Evolutionary conservation across 1,140 invertebrate species (phyloP).

Genomic region (Aphaenogaster ashmeadi): DNA sequence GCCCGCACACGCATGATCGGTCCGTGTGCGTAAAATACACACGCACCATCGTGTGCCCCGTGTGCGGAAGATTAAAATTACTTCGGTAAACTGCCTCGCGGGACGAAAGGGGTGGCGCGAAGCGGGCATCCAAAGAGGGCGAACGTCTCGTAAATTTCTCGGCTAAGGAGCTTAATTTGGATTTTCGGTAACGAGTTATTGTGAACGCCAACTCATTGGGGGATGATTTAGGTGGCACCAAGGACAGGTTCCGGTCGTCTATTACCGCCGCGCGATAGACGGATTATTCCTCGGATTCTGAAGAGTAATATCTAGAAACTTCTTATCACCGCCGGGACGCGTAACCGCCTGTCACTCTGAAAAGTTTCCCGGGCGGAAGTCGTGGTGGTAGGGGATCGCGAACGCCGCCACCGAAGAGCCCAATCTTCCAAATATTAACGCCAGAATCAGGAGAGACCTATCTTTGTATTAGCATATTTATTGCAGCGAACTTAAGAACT

Average conservation of each 20-base stretch:
- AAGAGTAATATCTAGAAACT: conserved; percentile 67
- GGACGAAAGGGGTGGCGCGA: conserved; percentile 57
- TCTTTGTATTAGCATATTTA: conserved; percentile 61
- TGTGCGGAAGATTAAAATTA: conserved; percentile 86
- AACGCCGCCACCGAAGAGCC: not conserved
- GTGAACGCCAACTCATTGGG: conserved; percentile 81
- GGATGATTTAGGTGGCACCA: conserved; percentile 78
- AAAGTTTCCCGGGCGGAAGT: conserved; percentile 34
- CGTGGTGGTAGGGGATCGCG: conserved; percentile 5
- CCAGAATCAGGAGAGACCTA: conserved; percentile 30
- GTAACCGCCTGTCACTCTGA: conserved; percentile 56
- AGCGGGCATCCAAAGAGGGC: conserved; percentile 41
- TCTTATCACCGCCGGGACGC: conserved; percentile 59
- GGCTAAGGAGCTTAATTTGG: conserved; percentile 87
- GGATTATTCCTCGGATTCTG: conserved; percentile 72
- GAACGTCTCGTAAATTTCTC: conserved; percentile 86
- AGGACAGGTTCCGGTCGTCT: conserved; percentile 75
- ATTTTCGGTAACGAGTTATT: conserved; percentile 87
- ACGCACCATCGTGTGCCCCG: conserved; percentile 41
- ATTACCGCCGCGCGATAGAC: conserved; percentile 68
- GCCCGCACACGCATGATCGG: not conserved
- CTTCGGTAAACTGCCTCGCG: conserved; percentile 82
- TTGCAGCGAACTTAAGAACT: conserved; percentile 45
- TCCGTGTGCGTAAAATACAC: not conserved
- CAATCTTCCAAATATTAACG: conserved; percentile 57